These are phyloP conservation scores for Rhinolophus ferrumequinum DNA, from an alignment of 2,113 vertebrate species.

Conservation along the genomic window DNA sequence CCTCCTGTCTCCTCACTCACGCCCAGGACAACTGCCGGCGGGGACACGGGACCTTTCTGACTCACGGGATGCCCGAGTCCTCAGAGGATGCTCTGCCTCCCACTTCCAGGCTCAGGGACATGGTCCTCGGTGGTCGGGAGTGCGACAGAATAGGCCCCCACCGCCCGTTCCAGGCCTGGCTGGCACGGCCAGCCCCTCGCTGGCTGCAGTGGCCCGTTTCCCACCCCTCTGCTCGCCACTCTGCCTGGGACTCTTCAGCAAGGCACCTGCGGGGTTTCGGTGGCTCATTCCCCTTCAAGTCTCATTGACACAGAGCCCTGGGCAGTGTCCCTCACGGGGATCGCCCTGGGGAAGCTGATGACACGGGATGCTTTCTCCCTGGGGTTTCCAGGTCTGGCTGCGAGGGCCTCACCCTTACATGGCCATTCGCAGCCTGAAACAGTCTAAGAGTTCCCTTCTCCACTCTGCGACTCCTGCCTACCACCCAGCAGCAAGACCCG, in stretches of 20 bases:
- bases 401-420: rapidly evolving
- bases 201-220: rapidly evolving
- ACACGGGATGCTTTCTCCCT: not conserved
- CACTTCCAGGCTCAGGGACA: too few species aligned
- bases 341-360: not conserved
- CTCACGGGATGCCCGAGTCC: too few species aligned
- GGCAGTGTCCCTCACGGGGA: rapidly evolving
- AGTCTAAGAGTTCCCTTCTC: not conserved
- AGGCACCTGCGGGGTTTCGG: rapidly evolving
- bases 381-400: not conserved
- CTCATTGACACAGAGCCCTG: not conserved
- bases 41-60: too few species aligned
- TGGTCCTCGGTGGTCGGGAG: too few species aligned
- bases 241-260: rapidly evolving
- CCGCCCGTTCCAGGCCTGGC: too few species aligned
- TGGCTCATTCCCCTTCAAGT: not conserved
- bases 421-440: not conserved
- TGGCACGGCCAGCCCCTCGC: not conserved
- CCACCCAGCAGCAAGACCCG: rapidly evolving
- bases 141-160: not conserved
- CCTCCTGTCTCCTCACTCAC: not conserved
- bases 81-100: too few species aligned
- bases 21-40: not conserved
- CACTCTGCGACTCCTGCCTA: too few species aligned
- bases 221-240: rapidly evolving